Conservation (phyloP, 2,113 vertebrate species). For the Nestor notabilis region DNA sequence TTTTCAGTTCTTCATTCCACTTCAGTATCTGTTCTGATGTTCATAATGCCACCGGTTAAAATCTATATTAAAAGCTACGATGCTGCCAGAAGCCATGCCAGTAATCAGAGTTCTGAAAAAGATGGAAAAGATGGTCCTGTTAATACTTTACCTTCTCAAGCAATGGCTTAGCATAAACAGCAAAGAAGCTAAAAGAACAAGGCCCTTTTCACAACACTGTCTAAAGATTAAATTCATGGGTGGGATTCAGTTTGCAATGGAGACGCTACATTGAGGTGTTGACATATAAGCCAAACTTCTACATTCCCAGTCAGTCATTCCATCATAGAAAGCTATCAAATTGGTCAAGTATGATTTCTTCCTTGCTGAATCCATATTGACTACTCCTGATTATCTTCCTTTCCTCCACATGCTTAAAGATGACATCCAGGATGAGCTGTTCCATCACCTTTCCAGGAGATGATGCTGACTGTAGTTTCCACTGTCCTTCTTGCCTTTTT, state of each 20-base stretch:
- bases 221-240: neutral
- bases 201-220: neutral
- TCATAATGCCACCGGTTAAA: constrained; percentile 99
- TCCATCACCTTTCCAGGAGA: neutral
- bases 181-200: neutral
- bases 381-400: neutral
- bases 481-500: neutral
- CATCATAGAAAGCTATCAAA: neutral
- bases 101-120: constrained; percentile 93
- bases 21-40: constrained; percentile 96
- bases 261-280: neutral
- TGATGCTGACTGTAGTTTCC: neutral
- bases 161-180: neutral
- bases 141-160: neutral
- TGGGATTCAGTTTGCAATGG: neutral
- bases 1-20: constrained; percentile 61
- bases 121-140: neutral
- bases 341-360: too few species aligned
- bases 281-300: neutral
- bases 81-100: constrained; percentile 98
- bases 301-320: neutral
- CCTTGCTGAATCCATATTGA: neutral
- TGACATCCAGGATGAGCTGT: neutral
- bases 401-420: neutral
- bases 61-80: constrained; percentile 98